Conservation (phyloP, 2,113 vertebrate species). For the Gasterosteus nipponicus region DNA sequence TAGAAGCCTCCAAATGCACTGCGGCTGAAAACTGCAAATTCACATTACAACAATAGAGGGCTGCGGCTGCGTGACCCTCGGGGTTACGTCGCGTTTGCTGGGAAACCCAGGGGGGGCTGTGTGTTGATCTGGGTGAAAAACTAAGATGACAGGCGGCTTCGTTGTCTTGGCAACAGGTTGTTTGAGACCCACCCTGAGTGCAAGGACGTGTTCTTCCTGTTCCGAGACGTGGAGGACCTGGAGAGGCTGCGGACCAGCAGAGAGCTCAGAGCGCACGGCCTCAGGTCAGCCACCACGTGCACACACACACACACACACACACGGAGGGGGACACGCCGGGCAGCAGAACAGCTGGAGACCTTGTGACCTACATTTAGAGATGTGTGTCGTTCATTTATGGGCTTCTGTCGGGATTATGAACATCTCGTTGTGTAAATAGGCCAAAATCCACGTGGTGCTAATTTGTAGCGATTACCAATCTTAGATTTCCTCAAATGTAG, state of each 20-base stretch:
- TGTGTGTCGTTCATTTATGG: not conserved
- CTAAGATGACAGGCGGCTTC: conserved; percentile 40
- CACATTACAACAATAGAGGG: not conserved
- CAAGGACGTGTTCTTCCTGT: conserved; percentile 86
- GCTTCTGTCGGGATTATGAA: not conserved
- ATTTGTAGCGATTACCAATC: not conserved
- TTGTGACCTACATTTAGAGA: no score
- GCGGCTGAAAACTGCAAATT: conserved; percentile 2
- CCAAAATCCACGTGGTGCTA: not conserved
- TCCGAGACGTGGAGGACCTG: conserved; percentile 84
- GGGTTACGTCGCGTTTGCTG: conserved; percentile 13
- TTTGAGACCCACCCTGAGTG: conserved; percentile 86
- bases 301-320: no score
- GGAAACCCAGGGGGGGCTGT: conserved; percentile 6
- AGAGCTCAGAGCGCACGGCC: conserved; percentile 81
- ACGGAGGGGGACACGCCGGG: no score
- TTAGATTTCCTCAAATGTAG: not conserved
- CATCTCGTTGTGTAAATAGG: not conserved
- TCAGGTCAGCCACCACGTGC: conserved; percentile 72
- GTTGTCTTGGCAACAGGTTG: conserved; percentile 80
- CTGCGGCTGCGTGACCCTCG: conserved; percentile 11
- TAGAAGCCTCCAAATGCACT: not conserved
- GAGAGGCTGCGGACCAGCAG: conserved; percentile 79
- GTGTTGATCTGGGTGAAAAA: conserved; percentile 17
- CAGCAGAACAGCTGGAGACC: no score